Evolutionary conservation across 2,888 invertebrate species (phyloP), one percentile per base, ranked within the genome.

Genomic region (Trilocha varians): DNA sequence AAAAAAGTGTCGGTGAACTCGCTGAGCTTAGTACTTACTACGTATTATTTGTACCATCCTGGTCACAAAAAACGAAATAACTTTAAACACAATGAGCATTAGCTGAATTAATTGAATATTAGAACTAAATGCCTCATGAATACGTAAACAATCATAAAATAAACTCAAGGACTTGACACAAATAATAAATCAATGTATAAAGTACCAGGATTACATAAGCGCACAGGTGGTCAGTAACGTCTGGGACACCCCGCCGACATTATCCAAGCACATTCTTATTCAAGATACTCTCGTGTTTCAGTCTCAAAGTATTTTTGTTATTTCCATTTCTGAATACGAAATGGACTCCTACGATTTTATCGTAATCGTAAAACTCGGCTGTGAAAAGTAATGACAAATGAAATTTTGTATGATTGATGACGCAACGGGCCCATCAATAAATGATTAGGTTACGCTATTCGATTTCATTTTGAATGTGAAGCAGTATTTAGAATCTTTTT

Each of bases 121-220:
- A n/a, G n/a, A n/a, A n/a, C n/a, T n/a, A n/a, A n/a, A n/a, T n/a
- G n/a, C n/a, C n/a, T n/a, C n/a, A n/a, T n/a, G n/a, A n/a, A n/a
- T n/a, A n/a, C n/a, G n/a, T n/a, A n/a, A n/a, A n/a, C n/a, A n/a
- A 25, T 2, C 4, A 18, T 18, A 18, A 2, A 6, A 6, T 25
- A 25, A 25, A 25, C 2, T 34, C 11, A 6, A 34, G 34, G 6
- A 13, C 16, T 34, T 16, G 13, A 38, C 37, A 42, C 32, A 16
- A 16, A 42, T 42, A 16, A 42, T 42, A 42, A 42, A 42, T 42
- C 42, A 42, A 35, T 3, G 14, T 39, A 32, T 4, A 25, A 16
- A 14, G 35, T 42, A 42, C 38, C 13, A 42, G 42, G 38, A 42
- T 42, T 16, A 38, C 42, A 42, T 42, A 34, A 38, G 34, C 34